Conservation (phyloP, 2,797 vertebrate genomes). For the Nannoperca australis region DNA sequence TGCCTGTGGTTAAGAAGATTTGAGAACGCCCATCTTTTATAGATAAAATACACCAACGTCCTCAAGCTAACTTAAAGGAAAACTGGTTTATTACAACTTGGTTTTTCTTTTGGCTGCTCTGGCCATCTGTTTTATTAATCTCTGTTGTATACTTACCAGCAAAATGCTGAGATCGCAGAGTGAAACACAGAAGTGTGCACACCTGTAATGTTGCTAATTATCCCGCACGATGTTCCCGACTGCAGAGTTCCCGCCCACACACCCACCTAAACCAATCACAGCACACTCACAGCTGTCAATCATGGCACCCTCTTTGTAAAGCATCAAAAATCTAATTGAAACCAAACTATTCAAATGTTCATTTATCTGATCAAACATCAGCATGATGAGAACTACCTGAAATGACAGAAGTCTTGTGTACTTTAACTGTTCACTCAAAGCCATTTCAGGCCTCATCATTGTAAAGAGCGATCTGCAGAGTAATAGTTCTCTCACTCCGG, state of each 20-base stretch:
- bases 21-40: neutral
- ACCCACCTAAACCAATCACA: no score
- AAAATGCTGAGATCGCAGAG: neutral
- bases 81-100: neutral
- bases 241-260: no score
- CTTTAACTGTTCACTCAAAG: neutral
- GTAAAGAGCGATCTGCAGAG: constrained; percentile 16
- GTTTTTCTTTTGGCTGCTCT: neutral
- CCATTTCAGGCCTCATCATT: constrained; percentile 11
- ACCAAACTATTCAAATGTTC: no score
- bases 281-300: no score
- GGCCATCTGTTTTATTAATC: no score
- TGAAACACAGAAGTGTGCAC: neutral
- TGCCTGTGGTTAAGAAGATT: neutral
- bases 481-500: constrained; percentile 1
- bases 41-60: neutral
- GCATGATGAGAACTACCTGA: no score
- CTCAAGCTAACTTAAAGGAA: neutral
- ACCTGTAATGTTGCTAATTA: neutral
- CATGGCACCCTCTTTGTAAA: no score
- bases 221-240: no score
- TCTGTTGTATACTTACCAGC: neutral
- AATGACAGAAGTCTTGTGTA: no score
- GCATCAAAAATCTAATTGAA: no score
- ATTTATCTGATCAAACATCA: no score